Evolutionary conservation across 2,888 invertebrate species (phyloP), one percentile per base, ranked within the genome.

Genomic region (Sminthurides aquaticus): DNA sequence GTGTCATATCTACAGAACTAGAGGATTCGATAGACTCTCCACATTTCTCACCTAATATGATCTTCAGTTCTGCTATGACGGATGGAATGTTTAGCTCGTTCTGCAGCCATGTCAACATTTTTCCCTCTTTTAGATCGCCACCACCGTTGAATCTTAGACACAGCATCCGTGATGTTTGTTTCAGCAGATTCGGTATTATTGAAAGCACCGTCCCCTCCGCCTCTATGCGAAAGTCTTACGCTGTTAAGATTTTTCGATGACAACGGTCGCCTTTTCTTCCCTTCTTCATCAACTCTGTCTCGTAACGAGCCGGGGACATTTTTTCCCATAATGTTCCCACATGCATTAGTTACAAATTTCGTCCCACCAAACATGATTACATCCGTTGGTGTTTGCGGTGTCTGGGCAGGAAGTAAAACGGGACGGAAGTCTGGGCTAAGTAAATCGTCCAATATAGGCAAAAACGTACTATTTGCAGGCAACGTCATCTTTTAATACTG

Each of bases 391-490:
- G 70, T 71, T 57, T 71, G 70, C 1, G 72, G 72, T 34, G 72
- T 72, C 52, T 72, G 72, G 48, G 68, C 66, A 8, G 72, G 72
- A 15, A 69, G 64, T 11, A 69, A 61, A 0, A 71, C 69, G 49
- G 73, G 70, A 64, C 73, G 70, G 65, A 73, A 71, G 52, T 73
- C 73, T 22, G 73, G 73, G 27, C 57, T 69, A 5, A 73, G 63
- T 3, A 73, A 65, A 57, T 73, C 73, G 48, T 73, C 73, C 29
- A 73, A 62, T 15, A 73, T 65, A 18, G 73, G 73, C n/a, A 73
- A 65, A 64, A 73, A 73, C 22, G 71, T 71, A 60, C 69, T 71
- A 28, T 71, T 73, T 18, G 71, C 69, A 29, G 67, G 70, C 27
- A 73, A 65, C 34, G 68, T 66, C 67, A 67, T 67, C 2, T 49